Percentiles rank a stretch among this genome's conserved stretches.
Conservation (phyloP, 2,888 invertebrate species). For the Andrena bucephala region DNA sequence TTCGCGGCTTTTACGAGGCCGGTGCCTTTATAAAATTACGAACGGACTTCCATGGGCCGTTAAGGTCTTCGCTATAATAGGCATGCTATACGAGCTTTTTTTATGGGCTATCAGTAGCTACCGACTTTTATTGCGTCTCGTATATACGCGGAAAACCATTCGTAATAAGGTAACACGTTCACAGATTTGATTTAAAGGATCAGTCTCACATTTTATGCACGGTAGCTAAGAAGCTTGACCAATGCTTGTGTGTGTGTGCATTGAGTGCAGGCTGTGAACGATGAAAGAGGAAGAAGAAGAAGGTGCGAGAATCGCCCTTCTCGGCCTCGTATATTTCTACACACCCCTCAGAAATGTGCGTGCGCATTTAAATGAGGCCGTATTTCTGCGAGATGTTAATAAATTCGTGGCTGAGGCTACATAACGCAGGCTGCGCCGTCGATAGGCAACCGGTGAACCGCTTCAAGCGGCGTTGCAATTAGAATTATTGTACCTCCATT, state of each 20-base stretch:
- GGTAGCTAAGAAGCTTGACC: conserved; percentile 17
- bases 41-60: conserved; percentile 25
- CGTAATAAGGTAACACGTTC: conserved; percentile 10
- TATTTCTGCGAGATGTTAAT: conserved; percentile 76
- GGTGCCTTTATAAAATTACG: conserved; percentile 38
- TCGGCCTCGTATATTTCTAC: conserved; percentile 34
- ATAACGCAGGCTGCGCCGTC: conserved; percentile 32
- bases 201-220: conserved; percentile 30
- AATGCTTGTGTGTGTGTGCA: background rate
- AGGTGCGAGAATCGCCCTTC: conserved; percentile 40
- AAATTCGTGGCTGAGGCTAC: conserved; percentile 66
- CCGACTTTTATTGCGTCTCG: conserved; percentile 25
- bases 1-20: conserved; percentile 39
- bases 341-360: conserved; percentile 51
- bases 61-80: conserved; percentile 32
- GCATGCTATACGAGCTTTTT: conserved; percentile 26
- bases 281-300: conserved; percentile 8
- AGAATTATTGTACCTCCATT: conserved; percentile 42
- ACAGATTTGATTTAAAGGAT: conserved; percentile 39
- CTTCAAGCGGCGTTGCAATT: conserved; percentile 33
- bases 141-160: background rate
- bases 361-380: conserved; percentile 71
- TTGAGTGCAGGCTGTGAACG: background rate
- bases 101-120: conserved; percentile 13
- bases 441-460: conserved; percentile 36